phyloP scores from a whole-genome alignment of 2,113 vertebrate species.

The Eudyptes chrysolophus region DNA sequence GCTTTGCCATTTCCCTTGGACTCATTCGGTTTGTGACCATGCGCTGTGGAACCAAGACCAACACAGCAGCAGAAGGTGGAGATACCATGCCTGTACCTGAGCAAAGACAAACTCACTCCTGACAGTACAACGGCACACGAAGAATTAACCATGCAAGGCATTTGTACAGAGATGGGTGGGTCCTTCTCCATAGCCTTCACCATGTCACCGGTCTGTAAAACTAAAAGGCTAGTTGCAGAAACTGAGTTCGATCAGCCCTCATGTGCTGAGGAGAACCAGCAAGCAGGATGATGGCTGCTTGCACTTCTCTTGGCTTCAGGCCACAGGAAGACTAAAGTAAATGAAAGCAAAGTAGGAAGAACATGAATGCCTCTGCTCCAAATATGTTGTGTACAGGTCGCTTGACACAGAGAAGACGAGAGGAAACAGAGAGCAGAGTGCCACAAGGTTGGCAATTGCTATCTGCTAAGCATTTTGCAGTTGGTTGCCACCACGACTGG shows the following conservation, averaged over 20 bases:
- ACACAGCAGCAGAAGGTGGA: background rate
- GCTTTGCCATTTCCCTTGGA: background rate
- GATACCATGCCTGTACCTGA: background rate
- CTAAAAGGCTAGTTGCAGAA: background rate
- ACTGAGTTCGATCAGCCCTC: background rate
- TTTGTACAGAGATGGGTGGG: background rate
- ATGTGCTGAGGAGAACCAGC: background rate
- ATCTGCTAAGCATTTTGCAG: background rate
- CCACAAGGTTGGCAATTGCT: background rate
- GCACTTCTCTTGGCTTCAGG: background rate
- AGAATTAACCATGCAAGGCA: background rate
- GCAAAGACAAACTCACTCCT: background rate
- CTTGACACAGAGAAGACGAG: background rate
- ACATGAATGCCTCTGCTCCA: background rate
- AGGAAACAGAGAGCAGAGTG: background rate
- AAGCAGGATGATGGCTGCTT: background rate
- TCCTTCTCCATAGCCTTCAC: background rate
- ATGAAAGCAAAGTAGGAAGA: background rate
- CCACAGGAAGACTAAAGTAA: background rate
- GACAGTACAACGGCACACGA: rapidly evolving
- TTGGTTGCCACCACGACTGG: background rate
- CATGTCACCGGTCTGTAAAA: background rate
- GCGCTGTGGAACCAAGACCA: background rate
- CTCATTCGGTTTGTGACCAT: background rate
- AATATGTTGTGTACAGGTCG: background rate